These are phyloP conservation scores for Acrobasis consociella DNA, from an alignment of 2,888 invertebrate genomes.

Conservation along the genomic window DNA sequence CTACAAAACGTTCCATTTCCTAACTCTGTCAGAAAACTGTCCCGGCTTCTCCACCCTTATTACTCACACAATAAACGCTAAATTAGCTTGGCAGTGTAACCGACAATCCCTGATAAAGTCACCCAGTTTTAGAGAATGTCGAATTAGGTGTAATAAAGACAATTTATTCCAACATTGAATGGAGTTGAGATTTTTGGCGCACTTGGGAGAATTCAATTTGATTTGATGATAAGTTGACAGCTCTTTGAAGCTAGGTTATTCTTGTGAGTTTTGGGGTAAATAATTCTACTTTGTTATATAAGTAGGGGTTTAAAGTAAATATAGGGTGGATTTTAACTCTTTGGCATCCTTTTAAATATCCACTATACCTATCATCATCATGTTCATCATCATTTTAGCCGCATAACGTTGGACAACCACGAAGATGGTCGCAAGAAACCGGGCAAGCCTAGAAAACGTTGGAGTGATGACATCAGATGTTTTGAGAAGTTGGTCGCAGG, in stretches of 20 bases:
- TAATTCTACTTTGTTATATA: too few species aligned
- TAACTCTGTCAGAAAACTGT: not conserved
- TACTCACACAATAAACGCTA: not conserved
- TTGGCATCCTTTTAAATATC: too few species aligned
- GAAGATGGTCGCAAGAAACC: too few species aligned
- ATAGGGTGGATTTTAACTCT: too few species aligned
- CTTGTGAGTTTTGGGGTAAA: too few species aligned
- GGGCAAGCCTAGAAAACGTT: too few species aligned
- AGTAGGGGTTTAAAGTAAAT: too few species aligned
- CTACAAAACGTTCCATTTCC: conserved; percentile 17
- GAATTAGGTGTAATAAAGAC: conserved; percentile 18
- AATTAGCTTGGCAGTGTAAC: conserved; percentile 5
- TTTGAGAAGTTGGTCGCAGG: too few species aligned
- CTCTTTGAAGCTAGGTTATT: not conserved
- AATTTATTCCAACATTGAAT: not conserved
- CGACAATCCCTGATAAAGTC: conserved; percentile 11
- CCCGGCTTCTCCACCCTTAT: not conserved
- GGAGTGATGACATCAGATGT: too few species aligned
- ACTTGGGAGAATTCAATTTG: not conserved
- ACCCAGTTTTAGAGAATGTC: conserved; percentile 12
- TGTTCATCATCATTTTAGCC: too few species aligned
- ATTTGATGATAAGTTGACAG: not conserved
- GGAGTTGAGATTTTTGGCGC: conserved; percentile 5
- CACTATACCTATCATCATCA: too few species aligned
- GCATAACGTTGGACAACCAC: too few species aligned